phyloP scores from a whole-genome alignment of 2,797 vertebrate genomes.

The Phoebastria nigripes region DNA sequence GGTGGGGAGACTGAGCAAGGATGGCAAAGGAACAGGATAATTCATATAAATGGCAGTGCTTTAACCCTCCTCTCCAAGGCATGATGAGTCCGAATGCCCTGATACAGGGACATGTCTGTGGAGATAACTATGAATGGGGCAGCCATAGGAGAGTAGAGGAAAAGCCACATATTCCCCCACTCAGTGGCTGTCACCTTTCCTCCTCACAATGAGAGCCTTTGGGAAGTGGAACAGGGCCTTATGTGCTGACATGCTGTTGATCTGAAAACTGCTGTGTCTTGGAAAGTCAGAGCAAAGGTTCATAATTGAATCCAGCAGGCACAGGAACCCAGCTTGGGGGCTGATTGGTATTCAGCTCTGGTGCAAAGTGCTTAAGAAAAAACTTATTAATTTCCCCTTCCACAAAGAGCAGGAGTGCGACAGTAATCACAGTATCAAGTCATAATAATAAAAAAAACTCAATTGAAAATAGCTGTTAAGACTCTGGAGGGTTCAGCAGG shows the following conservation, averaged over 20 bases:
- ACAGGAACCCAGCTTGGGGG: neutral
- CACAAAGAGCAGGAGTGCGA: conserved; percentile 66
- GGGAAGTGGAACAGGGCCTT: neutral
- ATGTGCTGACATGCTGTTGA: neutral
- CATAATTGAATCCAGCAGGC: conserved; percentile 35
- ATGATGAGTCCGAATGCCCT: neutral
- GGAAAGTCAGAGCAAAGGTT: conserved; percentile 16
- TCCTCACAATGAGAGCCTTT: neutral
- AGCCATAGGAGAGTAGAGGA: neutral
- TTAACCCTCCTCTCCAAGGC: neutral
- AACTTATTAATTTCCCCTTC: conserved; percentile 76
- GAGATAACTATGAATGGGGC: neutral
- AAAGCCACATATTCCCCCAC: neutral
- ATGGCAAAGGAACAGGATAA: neutral
- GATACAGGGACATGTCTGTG: neutral
- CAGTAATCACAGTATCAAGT: conserved; percentile 75
- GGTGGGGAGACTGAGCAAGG: neutral
- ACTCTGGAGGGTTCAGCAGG: conserved; percentile 70
- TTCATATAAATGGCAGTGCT: neutral
- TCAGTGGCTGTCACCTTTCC: neutral
- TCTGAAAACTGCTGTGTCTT: neutral
- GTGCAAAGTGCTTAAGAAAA: conserved; percentile 70
- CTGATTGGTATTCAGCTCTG: conserved; percentile 63
- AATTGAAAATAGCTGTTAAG: conserved; percentile 64
- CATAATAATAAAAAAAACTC: conserved; percentile 68